Base-by-base conservation (phyloP, 2,113 vertebrate genomes). In the Bombycilla garrulus region DNA sequence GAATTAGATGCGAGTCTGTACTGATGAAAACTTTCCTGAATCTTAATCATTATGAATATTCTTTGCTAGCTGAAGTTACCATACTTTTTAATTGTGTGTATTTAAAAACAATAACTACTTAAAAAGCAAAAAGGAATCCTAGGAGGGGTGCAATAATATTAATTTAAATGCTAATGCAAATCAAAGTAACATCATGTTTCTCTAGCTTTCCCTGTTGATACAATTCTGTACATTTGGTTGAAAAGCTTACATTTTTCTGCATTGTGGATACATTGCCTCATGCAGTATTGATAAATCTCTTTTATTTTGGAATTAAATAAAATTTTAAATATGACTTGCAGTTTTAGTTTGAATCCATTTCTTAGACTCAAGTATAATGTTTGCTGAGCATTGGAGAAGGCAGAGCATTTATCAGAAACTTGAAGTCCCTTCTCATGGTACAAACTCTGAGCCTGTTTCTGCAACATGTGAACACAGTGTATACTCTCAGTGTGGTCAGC, bases 101-200 rank as follows among this genome's bases (percentile, higher is more conserved):
- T 86, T 95, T 92, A 62, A 96, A 94, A 73, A 92, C 29, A 28
- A 57, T 82, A 94, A 74, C 70, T 93, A 88, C 78, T 96, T 93
- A 79, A 50, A 89, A 94, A 93, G 62, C 57, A 92, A 90, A 95
- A 94, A 94, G 56, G 92, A 95, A 87, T 85, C n/a, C 38, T 85
- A 94, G 72, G 62, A 82, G 88, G 87, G 92, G 92, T 97, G 89
- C 92, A 96, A 95, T 97, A 95, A 95, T 88, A 81, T 85, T 93
- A 77, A 91, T 92, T 95, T 83, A 89, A 82, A 83, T 95, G 95
- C 92, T 95, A 97, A 95, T 77, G 64, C 57, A 91, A 74, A 70
- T 79, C 60, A 62, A 77, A 88, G 48, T 88, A 83, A 92, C 76
- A 70, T 76, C n/a, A 22, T 82, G 71, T 92, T 93, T 92, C 93